phyloP scores from a whole-genome alignment of 2,888 invertebrate genomes.

The Chrysolina haemoptera region DNA sequence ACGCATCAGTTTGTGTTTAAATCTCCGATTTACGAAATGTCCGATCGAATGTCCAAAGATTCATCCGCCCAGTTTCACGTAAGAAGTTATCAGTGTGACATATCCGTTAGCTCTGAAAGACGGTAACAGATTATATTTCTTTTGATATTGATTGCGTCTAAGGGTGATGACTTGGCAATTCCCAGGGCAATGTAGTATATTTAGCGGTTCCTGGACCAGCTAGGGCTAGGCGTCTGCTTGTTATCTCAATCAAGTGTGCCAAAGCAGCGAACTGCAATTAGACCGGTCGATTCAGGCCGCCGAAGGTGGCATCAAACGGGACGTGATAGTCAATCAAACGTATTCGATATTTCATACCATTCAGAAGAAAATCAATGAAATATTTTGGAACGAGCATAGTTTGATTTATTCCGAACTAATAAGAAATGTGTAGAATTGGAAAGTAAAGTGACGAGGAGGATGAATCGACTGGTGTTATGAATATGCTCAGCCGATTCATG shows the following conservation, averaged over 20 bases:
- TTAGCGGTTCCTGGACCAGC: constrained; percentile 36
- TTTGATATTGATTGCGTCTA: constrained; percentile 39
- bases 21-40: background rate
- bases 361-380: background rate
- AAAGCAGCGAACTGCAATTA: constrained; percentile 32
- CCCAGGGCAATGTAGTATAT: constrained; percentile 35
- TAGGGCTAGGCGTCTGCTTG: constrained; percentile 29
- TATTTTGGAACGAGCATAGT: background rate
- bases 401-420: background rate
- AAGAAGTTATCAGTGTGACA: constrained; percentile 9
- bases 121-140: constrained; percentile 39
- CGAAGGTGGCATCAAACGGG: constrained; percentile 28
- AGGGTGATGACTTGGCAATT: constrained; percentile 42
- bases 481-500: too few species aligned
- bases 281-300: constrained; percentile 27
- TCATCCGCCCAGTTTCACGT: background rate
- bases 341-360: constrained; percentile 24
- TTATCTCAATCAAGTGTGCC: constrained; percentile 38
- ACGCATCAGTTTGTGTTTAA: background rate
- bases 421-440: too few species aligned
- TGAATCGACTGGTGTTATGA: too few species aligned
- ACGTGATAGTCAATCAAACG: constrained; percentile 23
- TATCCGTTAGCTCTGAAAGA: constrained; percentile 19
- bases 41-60: background rate
- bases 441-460: too few species aligned